Conservation (phyloP, 2,888 invertebrate genomes). For the Alviniconcha strummeri region DNA sequence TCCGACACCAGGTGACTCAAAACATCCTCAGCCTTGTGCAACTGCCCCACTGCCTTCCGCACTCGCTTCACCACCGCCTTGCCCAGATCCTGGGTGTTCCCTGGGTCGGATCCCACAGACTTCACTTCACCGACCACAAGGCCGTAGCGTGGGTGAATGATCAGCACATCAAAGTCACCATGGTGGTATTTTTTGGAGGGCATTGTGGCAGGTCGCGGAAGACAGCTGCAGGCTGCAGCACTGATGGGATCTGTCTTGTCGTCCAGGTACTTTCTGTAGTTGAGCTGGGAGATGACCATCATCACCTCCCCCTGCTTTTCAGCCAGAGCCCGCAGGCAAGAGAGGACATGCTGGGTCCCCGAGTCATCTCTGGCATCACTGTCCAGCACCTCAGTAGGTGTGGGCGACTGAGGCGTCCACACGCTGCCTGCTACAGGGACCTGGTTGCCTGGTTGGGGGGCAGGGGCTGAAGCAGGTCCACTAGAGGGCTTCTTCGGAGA, state of each 20-base stretch:
- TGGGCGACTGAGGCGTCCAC: not conserved
- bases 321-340: not conserved
- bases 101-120: not conserved
- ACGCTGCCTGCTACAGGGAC: not conserved
- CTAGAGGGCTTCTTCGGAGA: not conserved
- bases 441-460: not conserved
- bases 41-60: not conserved
- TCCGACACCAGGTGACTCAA: not conserved
- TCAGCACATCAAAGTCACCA: not conserved
- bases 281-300: not conserved
- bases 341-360: not conserved
- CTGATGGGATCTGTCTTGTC: not conserved
- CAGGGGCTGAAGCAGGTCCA: not conserved
- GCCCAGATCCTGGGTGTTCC: not conserved
- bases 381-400: not conserved
- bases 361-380: not conserved
- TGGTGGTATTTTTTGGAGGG: not conserved
- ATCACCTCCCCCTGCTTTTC: not conserved
- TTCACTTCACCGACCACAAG: not conserved
- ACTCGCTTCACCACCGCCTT: not conserved
- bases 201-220: not conserved
- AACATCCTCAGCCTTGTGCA: not conserved
- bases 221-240: not conserved
- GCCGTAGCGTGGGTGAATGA: not conserved
- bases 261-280: not conserved